These are phyloP conservation scores for Spodoptera littoralis DNA, from an alignment of 2,888 invertebrate species.

Conservation along the genomic window DNA sequence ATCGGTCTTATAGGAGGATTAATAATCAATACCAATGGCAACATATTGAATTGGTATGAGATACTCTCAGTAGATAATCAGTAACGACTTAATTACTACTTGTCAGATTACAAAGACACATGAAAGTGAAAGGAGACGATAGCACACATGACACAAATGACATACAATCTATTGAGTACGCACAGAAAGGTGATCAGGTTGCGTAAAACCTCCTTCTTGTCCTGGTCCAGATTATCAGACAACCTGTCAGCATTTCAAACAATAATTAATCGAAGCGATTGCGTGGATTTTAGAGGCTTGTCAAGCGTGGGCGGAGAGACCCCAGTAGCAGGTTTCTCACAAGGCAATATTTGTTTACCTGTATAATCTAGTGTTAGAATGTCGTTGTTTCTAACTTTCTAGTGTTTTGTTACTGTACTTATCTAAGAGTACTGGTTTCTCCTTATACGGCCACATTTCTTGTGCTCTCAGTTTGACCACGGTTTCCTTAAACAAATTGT, in stretches of 20 bases:
- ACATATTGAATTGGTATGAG: neutral
- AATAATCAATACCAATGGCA: constrained; percentile 4
- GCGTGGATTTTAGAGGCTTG: constrained; percentile 60
- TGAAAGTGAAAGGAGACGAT: constrained; percentile 60
- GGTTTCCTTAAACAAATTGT: constrained; percentile 49
- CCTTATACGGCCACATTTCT: constrained; percentile 45
- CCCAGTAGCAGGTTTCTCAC: constrained; percentile 41
- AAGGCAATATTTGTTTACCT: constrained; percentile 21
- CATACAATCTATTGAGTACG: constrained; percentile 53
- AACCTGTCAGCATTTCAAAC: constrained; percentile 61
- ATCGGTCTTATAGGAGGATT: neutral
- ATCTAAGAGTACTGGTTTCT: constrained; percentile 39
- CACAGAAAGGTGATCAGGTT: constrained; percentile 61
- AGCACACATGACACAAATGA: constrained; percentile 45
- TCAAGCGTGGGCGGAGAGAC: constrained; percentile 57
- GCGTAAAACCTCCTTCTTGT: constrained; percentile 54
- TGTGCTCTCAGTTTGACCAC: constrained; percentile 41
- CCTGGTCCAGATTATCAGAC: constrained; percentile 56
- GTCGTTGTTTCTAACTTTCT: constrained; percentile 51
- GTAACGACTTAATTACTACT: constrained; percentile 22
- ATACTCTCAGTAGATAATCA: constrained; percentile 4
- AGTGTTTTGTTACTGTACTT: constrained; percentile 42
- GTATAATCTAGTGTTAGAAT: constrained; percentile 34
- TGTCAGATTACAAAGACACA: constrained; percentile 29
- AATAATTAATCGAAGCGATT: constrained; percentile 66